Evolutionary conservation across 2,113 vertebrate genomes (phyloP).

Genomic region (Dasyprocta punctata): DNA sequence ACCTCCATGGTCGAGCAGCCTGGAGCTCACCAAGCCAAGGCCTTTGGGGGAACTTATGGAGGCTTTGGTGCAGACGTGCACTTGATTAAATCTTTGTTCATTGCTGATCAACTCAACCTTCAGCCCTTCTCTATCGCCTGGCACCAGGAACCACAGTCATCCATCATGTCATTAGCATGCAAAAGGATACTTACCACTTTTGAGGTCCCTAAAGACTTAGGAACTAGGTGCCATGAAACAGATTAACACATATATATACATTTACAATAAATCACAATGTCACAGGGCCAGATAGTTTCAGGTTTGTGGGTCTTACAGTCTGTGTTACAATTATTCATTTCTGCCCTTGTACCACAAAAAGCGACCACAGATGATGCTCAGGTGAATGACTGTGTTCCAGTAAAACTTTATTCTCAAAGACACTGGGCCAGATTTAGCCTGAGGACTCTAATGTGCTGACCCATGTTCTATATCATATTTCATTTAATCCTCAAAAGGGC

Average conservation of each 20-base stretch:
- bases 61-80: no score
- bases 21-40: not conserved
- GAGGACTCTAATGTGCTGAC: not conserved
- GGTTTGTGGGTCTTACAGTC: not conserved
- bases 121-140: no score
- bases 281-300: not conserved
- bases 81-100: not conserved
- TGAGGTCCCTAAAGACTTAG: not conserved
- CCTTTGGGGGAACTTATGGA: no score
- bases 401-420: conserved; percentile 28
- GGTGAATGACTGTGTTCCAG: not conserved
- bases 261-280: not conserved
- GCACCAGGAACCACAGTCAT: not conserved
- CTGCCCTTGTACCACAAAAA: not conserved
- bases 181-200: not conserved
- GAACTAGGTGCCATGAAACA: not conserved
- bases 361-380: not conserved
- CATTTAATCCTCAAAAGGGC: no score
- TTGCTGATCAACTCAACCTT: not conserved
- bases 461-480: not conserved
- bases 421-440: not conserved
- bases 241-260: not conserved
- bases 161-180: not conserved
- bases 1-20: not conserved
- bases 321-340: not conserved